Evolutionary conservation across 2,888 invertebrate species (phyloP), one percentile per base, ranked within the genome.

Genomic region (Hoplodrina blanda): DNA sequence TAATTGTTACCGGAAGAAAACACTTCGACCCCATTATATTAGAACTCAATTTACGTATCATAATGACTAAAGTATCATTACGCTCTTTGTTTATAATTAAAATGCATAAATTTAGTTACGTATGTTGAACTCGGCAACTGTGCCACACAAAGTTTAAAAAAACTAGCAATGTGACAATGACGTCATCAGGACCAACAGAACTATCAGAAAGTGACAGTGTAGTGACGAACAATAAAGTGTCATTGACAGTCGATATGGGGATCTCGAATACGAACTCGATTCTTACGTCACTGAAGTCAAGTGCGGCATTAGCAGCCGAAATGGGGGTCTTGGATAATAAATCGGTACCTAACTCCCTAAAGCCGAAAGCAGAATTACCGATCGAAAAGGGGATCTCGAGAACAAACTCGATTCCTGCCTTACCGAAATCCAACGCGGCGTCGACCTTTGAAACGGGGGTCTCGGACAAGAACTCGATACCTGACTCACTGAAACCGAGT

Each of bases 11-110:
- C 89, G 91, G 90, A 91, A 90, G 83, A 87, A 78, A 88, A 90
- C 85, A 90, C 89, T 90, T 85, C 88, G 92, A 87, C 91, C 93
- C 87, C 89, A 86, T 90, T 92, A 87, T 50, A 37, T 37, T 62
- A 78, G 75, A 87, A 86, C 85, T 85, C 84, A 83, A 84, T 89
- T 90, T 82, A 76, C 77, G 73, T 89, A 86, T 85, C 82, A 83
- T 85, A 85, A 85, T 89, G 87, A 86, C 82, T 77, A 72, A 87
- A 88, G 69, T 69, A 66, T 68, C 85, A 65, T 71, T 76, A 68
- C 69, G 64, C 64, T 85, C 59, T 85, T 84, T 86, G 76, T 85
- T 86, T 84, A 84, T 71, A 71, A 80, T 71, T 77, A 66, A 61
- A 71, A 59, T 68, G 54, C 55, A 66, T 65, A 62, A 55, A 69